Evolutionary conservation across 2,113 vertebrate species (phyloP), one percentile per base, ranked within the genome.

Genomic region (Tachysurus fulvidraco): DNA sequence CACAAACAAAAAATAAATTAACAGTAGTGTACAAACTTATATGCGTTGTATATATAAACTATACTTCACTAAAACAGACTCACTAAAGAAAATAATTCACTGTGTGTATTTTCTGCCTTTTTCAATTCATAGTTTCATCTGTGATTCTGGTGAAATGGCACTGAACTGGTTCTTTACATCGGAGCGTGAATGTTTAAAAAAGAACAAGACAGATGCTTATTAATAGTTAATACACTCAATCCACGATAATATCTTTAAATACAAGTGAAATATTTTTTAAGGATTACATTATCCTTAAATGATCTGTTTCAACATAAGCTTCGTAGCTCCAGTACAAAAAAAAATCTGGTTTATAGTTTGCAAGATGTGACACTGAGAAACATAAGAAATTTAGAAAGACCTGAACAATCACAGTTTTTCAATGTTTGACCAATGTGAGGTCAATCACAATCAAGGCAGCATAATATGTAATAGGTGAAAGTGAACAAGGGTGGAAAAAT

Each of bases 361-460:
- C 50, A 9, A 77, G 23, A 52, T 16, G 23, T n/a, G 74, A 21
- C 46, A 46, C 10, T 74, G 4, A 46, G 3, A 76, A 25, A 21
- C 4, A 6, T 17, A 77, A 77, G 74, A 28, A 8, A 54, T 79
- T 79, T 11, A 80, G 28, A 80, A 80, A 57, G 3, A 1, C 9
- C n/a, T 30, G 6, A 55, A 80, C 54, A 59, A 57, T 41, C 30
- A 59, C 28, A 36, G 17, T 77, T 54, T 54, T 54, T 77, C 50
- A 54, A 36, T 36, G 36, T 36, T 36, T 36, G 25, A 52, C n/a
- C 46, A 52, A 19, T 30, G 5, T 23, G 4, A 59, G 54, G 30
- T 80, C 78, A 80, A 80, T 59, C 78, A 36, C 36, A 80, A 80
- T 80, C 54, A 19, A 59, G 77, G 28, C 17, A 54, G 50, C 16